Evolutionary conservation across 2,888 invertebrate genomes (phyloP).

Genomic region (Ectemnius lituratus): DNA sequence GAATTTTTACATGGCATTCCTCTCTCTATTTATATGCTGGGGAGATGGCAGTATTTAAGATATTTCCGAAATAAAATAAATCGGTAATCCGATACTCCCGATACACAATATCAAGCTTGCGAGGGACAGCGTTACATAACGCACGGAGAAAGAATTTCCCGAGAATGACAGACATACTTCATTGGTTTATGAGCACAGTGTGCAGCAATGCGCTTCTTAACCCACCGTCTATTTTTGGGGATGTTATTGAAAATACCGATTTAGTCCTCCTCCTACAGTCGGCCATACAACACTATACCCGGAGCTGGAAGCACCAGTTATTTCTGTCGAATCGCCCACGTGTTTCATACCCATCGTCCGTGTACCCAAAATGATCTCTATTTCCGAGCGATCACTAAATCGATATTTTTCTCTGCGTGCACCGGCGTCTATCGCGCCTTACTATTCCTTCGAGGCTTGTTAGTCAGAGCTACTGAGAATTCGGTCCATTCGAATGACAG

Average conservation of each 20-base stretch:
- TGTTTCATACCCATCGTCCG: slow-evolving; percentile 38
- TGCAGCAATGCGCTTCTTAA: slow-evolving; percentile 27
- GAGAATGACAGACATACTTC: background rate
- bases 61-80: slow-evolving; percentile 29
- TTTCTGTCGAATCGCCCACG: slow-evolving; percentile 68
- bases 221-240: slow-evolving; percentile 65
- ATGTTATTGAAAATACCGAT: slow-evolving; percentile 66
- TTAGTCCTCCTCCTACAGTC: slow-evolving; percentile 36
- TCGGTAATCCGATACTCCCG: slow-evolving; percentile 50
- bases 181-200: slow-evolving; percentile 5
- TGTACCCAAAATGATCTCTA: slow-evolving; percentile 41
- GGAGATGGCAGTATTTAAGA: slow-evolving; percentile 26
- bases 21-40: slow-evolving; percentile 46
- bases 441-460: too few relatives aligned
- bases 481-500: too few relatives aligned
- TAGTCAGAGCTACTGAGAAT: too few relatives aligned
- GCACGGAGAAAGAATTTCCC: slow-evolving; percentile 21
- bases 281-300: slow-evolving; percentile 29
- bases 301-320: slow-evolving; percentile 69
- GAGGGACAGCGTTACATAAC: slow-evolving; percentile 31
- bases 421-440: background rate
- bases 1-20: slow-evolving; percentile 7
- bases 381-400: slow-evolving; percentile 22
- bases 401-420: slow-evolving; percentile 12
- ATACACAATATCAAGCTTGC: background rate